A percentile compares a stretch with the other conserved stretches of the same genome.
Conservation (phyloP, 1,140 invertebrate genomes). For the Zaprionus camerounensis region DNA sequence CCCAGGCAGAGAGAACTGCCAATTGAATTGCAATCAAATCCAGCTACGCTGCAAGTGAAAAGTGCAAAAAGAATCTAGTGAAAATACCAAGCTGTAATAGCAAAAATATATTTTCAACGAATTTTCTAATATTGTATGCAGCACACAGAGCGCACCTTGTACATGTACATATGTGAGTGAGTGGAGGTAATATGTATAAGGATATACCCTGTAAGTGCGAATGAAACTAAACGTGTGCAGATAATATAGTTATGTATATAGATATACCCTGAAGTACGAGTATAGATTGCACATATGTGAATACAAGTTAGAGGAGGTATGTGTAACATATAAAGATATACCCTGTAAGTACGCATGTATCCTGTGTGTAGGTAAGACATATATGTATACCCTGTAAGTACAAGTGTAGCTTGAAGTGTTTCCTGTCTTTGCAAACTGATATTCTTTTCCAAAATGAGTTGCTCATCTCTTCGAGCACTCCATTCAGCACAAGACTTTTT, state of each 20-base stretch:
- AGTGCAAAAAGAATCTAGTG: neutral
- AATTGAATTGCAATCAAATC: neutral
- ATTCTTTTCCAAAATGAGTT: too few species aligned
- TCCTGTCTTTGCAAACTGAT: too few species aligned
- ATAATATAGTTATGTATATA: too few species aligned
- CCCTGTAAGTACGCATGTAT: neutral
- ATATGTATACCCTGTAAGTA: neutral
- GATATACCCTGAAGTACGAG: too few species aligned
- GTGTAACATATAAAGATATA: neutral
- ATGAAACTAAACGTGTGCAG: too few species aligned
- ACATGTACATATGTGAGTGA: neutral
- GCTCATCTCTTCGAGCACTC: too few species aligned
- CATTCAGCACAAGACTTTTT: neutral
- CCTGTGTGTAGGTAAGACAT: neutral
- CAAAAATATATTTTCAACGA: conserved; percentile 1
- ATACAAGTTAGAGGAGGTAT: neutral
- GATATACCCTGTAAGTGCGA: neutral
- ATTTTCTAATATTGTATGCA: neutral
- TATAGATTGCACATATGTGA: neutral
- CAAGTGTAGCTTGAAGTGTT: too few species aligned
- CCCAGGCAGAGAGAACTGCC: neutral
- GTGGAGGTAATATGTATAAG: neutral
- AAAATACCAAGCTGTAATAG: neutral
- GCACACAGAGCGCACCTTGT: conserved; percentile 24
- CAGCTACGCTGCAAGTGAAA: neutral